Evolutionary conservation across 2,888 invertebrate genomes (phyloP), one percentile per base, ranked within the genome.

Genomic region (Matsumyia berberina): DNA sequence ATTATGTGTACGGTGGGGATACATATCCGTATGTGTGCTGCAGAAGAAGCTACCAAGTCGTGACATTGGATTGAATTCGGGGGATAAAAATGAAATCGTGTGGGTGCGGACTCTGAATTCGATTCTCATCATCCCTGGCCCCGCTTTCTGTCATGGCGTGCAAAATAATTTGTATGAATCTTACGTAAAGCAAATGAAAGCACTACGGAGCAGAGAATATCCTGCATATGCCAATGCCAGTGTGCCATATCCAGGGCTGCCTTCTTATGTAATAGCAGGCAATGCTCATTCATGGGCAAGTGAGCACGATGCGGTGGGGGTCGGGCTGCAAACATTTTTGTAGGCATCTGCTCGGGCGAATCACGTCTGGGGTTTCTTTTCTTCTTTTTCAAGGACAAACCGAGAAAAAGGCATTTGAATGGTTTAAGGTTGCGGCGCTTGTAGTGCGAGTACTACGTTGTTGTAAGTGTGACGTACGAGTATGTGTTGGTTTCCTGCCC

Each of bases 121-220:
- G 44, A 64, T 57, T 57, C 46, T 8, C 73, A 60, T 62, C 62
- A 62, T 62, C 44, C 51, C 12, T 53, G 33, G n/a, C 44, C 24
- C n/a, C 17, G 11, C 39, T 31, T 31, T 29, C 60, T 19, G 39
- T 11, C 58, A 31, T 64, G 46, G 37, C 37, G 17, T 66, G 55
- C 74, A 53, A 58, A 67, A 49, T 39, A 67, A 76, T 76, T 66
- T 66, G 66, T 76, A 55, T 57, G 76, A 76, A 49, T 67, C 57
- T 58, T 58, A 49, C 76, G 66, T 66, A 46, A 66, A 57, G 66
- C 46, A 57, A 76, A 46, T 66, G 49, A 66, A 57, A 76, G 66
- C 66, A 76, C 76, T 58, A 58, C 58, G n/a, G n/a, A 39, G 58
- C 37, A 31, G 58, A 46, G 29, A 53, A 58, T 66, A 55, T 17